Percentiles rank a stretch among this genome's conserved stretches.
Conservation (phyloP, 2,888 invertebrate genomes). For the Epiblema foenella region DNA sequence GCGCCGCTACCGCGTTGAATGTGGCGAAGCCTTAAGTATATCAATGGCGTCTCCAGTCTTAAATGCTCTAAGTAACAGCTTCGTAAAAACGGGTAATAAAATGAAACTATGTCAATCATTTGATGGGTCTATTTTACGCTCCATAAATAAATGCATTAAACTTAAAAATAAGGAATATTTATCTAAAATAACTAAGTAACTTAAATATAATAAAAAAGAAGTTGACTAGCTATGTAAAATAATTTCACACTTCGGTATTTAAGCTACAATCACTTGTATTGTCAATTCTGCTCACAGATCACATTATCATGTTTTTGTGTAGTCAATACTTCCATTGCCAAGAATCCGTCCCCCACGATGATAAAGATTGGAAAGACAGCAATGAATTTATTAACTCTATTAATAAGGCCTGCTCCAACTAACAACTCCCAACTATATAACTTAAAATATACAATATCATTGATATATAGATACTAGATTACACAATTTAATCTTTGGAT, state of each 20-base stretch:
- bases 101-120: conserved; percentile 49
- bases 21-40: too few species aligned
- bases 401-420: conserved; percentile 37
- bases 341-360: background rate
- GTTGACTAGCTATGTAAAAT: conserved; percentile 67
- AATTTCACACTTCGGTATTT: conserved; percentile 42
- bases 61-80: too few species aligned
- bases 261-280: conserved; percentile 37
- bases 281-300: conserved; percentile 43
- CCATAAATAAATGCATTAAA: conserved; percentile 63
- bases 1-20: too few species aligned
- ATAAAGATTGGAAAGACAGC: background rate
- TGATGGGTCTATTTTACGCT: conserved; percentile 70
- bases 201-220: conserved; percentile 55
- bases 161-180: conserved; percentile 53
- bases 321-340: conserved; percentile 15
- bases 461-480: conserved; percentile 33
- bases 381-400: conserved; percentile 6
- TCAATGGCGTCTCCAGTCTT: too few species aligned
- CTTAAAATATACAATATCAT: conserved; percentile 37
- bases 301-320: conserved; percentile 30
- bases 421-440: conserved; percentile 30
- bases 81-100: conserved; percentile 40
- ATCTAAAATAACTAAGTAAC: conserved; percentile 56
- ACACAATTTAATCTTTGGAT: conserved; percentile 36